phyloP scores from a whole-genome alignment of 1,140 invertebrate species.

The Megathymus violae region DNA sequence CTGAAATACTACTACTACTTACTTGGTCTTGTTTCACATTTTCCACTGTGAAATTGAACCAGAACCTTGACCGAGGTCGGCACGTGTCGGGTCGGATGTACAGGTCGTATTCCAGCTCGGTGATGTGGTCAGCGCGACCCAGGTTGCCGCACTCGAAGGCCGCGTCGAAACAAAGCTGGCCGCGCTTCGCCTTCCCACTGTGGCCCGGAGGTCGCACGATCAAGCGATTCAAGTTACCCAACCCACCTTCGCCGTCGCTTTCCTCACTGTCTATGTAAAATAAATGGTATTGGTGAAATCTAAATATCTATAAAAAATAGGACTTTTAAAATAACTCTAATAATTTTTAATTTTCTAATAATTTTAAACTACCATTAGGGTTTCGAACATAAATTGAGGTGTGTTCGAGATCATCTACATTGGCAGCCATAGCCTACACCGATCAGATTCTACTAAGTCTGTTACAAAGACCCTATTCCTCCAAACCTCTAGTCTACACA shows the following conservation, averaged over 20 bases:
- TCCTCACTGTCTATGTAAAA: conserved; percentile 93
- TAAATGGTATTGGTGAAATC: background rate
- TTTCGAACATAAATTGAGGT: conserved; percentile 64
- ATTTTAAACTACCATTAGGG: conserved; percentile 51
- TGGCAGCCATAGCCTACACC: conserved; percentile 51
- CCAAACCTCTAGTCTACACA: background rate
- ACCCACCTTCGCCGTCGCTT: conserved; percentile 96
- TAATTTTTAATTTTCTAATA: background rate
- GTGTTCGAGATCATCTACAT: conserved; percentile 68
- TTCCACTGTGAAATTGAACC: conserved; percentile 99
- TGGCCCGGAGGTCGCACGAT: conserved; percentile 97
- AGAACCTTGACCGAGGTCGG: conserved; percentile 95
- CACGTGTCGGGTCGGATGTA: conserved; percentile 98
- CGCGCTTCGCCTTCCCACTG: conserved; percentile 96
- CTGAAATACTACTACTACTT: too few relatives aligned
- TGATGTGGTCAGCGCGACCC: conserved; percentile 96
- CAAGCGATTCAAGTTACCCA: conserved; percentile 96
- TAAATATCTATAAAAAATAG: conserved; percentile 1
- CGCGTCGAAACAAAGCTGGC: conserved; percentile 98
- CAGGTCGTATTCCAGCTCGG: conserved; percentile 97
- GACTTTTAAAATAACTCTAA: conserved; percentile 5
- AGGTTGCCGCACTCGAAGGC: conserved; percentile 98
- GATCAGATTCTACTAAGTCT: conserved; percentile 22
- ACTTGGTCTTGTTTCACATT: conserved; percentile 97
- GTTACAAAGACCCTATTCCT: conserved; percentile 15